Evolutionary conservation across 2,113 vertebrate species (phyloP).

Genomic region (Lophotis ruficrista): DNA sequence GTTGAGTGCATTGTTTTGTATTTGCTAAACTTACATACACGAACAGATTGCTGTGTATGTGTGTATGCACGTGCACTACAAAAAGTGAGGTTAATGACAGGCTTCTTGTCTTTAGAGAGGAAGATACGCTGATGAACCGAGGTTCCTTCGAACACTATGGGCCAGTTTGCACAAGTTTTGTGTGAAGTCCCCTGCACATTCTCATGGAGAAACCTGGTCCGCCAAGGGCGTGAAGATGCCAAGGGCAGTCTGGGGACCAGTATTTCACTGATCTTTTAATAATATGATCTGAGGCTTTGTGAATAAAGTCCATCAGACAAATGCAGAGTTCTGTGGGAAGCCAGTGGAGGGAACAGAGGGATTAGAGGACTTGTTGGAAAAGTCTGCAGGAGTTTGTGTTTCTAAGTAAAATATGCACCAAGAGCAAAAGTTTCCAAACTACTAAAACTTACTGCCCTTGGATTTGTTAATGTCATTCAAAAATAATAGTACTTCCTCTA

Average conservation of each 20-base stretch:
- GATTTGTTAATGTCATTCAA: background rate
- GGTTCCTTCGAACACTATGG: background rate
- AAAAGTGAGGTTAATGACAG: background rate
- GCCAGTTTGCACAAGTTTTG: background rate
- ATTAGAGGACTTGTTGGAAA: slow-evolving; percentile 51
- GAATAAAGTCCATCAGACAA: slow-evolving; percentile 40
- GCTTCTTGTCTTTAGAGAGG: background rate
- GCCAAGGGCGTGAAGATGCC: slow-evolving; percentile 8
- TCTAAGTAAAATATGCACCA: background rate
- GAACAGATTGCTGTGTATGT: background rate
- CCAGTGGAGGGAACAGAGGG: slow-evolving; percentile 53
- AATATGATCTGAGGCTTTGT: slow-evolving; percentile 41
- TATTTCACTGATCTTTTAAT: slow-evolving; percentile 55
- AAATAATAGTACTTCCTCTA: background rate
- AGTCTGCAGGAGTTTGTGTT: background rate
- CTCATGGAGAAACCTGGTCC: background rate
- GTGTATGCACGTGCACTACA: background rate
- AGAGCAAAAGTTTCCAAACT: slow-evolving; percentile 19
- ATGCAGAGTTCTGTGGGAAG: slow-evolving; percentile 35
- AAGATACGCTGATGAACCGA: background rate
- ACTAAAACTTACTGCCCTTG: background rate
- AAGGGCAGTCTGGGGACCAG: background rate
- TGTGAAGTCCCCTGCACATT: background rate
- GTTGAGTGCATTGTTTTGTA: background rate
- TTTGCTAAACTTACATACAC: background rate